Base-by-base conservation (phyloP, 2,888 invertebrate genomes). In the Nomada fabriciana region DNA sequence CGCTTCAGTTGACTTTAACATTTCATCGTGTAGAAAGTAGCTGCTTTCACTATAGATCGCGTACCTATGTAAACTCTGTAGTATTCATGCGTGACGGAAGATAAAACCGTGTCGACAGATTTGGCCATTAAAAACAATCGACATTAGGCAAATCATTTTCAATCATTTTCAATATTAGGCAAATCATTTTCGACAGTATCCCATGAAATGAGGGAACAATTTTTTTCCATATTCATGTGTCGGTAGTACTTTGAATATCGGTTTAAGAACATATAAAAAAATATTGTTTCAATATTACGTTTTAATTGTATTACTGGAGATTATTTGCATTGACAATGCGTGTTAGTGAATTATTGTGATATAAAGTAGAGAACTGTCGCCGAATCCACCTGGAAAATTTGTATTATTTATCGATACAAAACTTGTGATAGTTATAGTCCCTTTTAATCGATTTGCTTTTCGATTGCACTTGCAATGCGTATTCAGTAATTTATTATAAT, bases 1-100 rank as follows among this genome's bases (percentile, higher is more conserved):
- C 87, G 89, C 88, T 89, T 89, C 86, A 78, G 90, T 89, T 84
- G 87, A 86, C 89, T 91, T 91, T 89, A 90, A 92, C 91, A 91
- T 90, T 91, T 87, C 90, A 87, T 86, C 86, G 85, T 86, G 82
- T 80, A 73, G 80, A 80, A 88, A 87, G 89, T 87, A 84, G 83
- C 75, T 81, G 76, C 80, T 78, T 81, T 75, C 83, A 71, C 74
- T 75, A 15, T 42, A 42, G 63, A 36, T 70, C 20, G 23, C 20
- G 52, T 61, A 52, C 60, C 78, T 71, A 57, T 60, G 71, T 57
- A 83, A 83, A 78, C 76, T 29, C 18, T 9, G 5, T 57, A 47
- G 47, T 52, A 82, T 72, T 68, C 47, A 72, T 71, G 71, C 71
- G 67, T 59, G 63, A 65, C 4, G 20, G 52, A 42, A 68, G 61